phyloP scores from a whole-genome alignment of 2,113 vertebrate species.

The Genyomyrus donnyi region DNA sequence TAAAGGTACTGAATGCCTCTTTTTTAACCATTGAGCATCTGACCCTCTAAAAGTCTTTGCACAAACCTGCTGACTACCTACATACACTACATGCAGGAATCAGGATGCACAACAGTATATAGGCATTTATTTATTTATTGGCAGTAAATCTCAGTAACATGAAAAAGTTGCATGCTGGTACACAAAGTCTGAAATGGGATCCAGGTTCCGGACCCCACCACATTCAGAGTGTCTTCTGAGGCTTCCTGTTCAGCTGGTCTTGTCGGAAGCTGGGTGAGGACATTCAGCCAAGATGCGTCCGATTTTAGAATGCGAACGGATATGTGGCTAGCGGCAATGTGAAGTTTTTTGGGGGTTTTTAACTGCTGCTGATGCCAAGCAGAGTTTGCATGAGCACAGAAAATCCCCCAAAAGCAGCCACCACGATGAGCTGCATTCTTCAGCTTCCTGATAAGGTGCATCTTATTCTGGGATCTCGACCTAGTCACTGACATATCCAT shows the following conservation, averaged over 20 bases:
- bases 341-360: neutral
- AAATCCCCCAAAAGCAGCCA: neutral
- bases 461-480: neutral
- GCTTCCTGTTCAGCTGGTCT: neutral
- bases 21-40: neutral
- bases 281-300: neutral
- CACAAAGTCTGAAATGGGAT: neutral
- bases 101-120: neutral
- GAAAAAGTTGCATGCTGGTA: neutral
- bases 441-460: neutral
- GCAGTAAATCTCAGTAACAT: neutral
- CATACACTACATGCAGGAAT: neutral
- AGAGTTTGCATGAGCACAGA: neutral
- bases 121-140: neutral
- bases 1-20: neutral
- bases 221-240: neutral
- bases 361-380: neutral
- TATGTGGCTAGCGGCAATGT: neutral
- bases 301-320: neutral
- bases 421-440: neutral
- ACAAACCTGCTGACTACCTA: neutral
- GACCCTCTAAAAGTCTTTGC: neutral
- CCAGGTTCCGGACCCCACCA: neutral
- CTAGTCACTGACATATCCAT: neutral
- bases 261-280: neutral